A percentile compares a stretch with the other conserved stretches of the same genome.
Evolutionary conservation across 2,797 vertebrate genomes (phyloP).

Genomic region (Varecia variegata): DNA sequence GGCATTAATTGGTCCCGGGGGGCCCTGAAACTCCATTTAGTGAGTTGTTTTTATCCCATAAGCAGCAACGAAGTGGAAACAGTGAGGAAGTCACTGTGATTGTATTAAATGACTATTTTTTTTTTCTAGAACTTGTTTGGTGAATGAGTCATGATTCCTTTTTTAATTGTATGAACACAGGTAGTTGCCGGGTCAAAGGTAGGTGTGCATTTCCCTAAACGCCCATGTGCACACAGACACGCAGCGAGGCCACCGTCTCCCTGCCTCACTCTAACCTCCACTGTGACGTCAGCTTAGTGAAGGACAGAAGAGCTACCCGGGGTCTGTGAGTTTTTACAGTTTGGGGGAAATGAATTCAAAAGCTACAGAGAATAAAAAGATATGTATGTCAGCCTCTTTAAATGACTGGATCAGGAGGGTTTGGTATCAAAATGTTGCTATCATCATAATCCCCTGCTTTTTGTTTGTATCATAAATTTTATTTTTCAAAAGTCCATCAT

Average conservation of each 20-base stretch:
- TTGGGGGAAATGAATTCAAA: background rate
- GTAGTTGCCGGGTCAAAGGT: conserved; percentile 77
- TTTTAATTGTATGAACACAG: conserved; percentile 87
- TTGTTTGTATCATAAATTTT: background rate
- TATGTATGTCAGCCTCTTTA: background rate
- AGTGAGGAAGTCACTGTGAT: conserved; percentile 94
- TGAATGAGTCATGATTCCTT: conserved; percentile 90
- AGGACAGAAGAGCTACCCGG: background rate
- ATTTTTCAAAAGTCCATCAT: background rate
- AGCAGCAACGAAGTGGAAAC: conserved; percentile 97
- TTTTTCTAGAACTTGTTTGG: conserved; percentile 89
- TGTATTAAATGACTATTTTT: conserved; percentile 85
- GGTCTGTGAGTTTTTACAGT: background rate
- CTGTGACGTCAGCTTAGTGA: conserved; percentile 3
- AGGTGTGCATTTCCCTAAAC: background rate
- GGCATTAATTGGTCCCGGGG: conserved; percentile 96
- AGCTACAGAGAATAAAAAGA: background rate
- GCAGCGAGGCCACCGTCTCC: background rate
- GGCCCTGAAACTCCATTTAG: conserved; percentile 91
- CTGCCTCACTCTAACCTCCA: conserved; percentile 23
- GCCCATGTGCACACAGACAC: background rate
- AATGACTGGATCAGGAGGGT: background rate
- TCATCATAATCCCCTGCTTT: background rate
- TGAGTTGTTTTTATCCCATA: conserved; percentile 95
- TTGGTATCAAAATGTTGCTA: background rate